Evolutionary conservation across 2,888 invertebrate genomes (phyloP), one percentile per base, ranked within the genome.

Genomic region (Cephus spinipes): DNA sequence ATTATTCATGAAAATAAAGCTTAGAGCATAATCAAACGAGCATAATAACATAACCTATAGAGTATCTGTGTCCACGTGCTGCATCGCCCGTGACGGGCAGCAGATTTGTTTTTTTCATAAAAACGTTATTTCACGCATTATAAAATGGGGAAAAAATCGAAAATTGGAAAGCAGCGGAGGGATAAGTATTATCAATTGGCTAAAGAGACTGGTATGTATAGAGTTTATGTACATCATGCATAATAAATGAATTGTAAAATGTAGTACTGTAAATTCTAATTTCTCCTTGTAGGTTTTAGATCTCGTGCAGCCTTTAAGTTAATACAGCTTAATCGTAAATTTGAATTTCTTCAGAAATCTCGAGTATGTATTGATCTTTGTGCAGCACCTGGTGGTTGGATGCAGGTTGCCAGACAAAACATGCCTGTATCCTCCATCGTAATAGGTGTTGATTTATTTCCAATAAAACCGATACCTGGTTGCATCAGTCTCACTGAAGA

Each of bases 251-350:
- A 31, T n/a, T 34, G 40, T 31, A 15, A 32, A n/a, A 55, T 23
- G 23, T 55, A 55, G 23, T 23, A 23, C 23, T 55, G 9, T 55
- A 55, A 55, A 55, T 55, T 55, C 55, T 71, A 31, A 15, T 79
- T 73, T 74, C 74, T 81, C 82, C 85, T 83, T 81, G 76, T 89
- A 98, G 98, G 99, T 86, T 99, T 95, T 92, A 95, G 99, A 84
- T 98, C 99, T 84, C 95, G 99, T 93, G 98, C 99, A 87, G 98
- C 99, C n/a, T 99, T 99, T 92, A 99, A 99, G 91, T 94, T 99
- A 85, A 97, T 99, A 82, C 99, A 99, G 90, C 92, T 99, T 76
- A 99, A 99, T 92, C 94, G 99, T 82, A 98, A 98, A 91, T 99
- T 97, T 92, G 97, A 98, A 77, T 99, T 99, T 92, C 93, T 99